Base-by-base conservation (phyloP, 2,113 vertebrate species). In the Sapayoa aenigma region DNA sequence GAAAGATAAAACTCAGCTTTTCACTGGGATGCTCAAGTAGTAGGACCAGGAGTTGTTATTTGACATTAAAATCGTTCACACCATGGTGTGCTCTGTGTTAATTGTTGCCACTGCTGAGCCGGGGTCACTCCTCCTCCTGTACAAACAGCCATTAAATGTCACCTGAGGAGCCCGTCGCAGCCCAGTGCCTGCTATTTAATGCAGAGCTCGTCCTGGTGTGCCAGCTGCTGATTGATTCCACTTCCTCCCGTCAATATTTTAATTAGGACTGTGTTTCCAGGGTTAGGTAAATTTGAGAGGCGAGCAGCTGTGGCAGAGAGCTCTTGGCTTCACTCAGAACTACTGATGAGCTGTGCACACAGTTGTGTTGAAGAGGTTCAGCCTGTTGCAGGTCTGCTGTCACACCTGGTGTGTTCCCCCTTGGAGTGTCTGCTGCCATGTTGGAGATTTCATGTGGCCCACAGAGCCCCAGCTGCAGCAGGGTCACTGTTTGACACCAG, bases 51-150 rank as follows among this genome's bases (percentile, higher is more conserved):
- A 39, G 22, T 7, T 59, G 41, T 84, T 30, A 55, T 17, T 63
- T 41, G 39, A 11, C 1, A 7, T 21, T 63, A 35, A 73, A 55
- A 23, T 30, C 11, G 0, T 12, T 3, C 28, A 2, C 50, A 2
- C 8, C 2, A 4, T 20, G 30, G 13, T 59, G 39, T 13, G 31
- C 63, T 73, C 19, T 6, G n/a, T 41, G 63, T 65, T 87, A 72
- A 65, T 53, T 37, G 53, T 39, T 46, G 68, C 42, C 59, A 18
- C 59, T 0, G 2, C 74, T 35, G 79, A 81, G 83, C 23, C 1
- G 2, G 33, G 90, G 74, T 55, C 65, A 33, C 83, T 30, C 28
- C 83, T 67, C 68, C 53, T 24, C 39, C 83, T 63, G 53, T 31
- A n/a, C 93, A 55, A 65, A 74, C 49, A 88, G 62, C 68, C 74